These are phyloP conservation scores for Tethea ocularis DNA, from an alignment of 2,888 invertebrate species.

Conservation along the genomic window DNA sequence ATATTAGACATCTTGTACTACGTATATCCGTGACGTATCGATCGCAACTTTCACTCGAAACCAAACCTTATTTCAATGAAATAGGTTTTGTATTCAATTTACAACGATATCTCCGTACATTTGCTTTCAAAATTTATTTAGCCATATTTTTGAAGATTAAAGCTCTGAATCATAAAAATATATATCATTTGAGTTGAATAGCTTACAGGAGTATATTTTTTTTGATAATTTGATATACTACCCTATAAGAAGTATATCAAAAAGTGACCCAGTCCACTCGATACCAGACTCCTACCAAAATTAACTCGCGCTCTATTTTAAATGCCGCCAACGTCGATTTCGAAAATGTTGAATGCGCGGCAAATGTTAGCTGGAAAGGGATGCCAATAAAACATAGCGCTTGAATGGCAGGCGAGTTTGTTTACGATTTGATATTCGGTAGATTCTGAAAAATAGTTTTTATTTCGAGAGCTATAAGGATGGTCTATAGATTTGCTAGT, in stretches of 20 bases:
- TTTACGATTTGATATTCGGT: constrained; percentile 78
- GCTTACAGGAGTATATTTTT: constrained; percentile 50
- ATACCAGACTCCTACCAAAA: constrained; percentile 73
- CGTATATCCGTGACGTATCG: constrained; percentile 78
- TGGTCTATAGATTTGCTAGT: constrained; percentile 22
- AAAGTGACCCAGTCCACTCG: constrained; percentile 72
- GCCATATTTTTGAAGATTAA: constrained; percentile 52
- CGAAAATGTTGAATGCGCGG: constrained; percentile 79
- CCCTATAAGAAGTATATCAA: constrained; percentile 79
- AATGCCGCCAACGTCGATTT: constrained; percentile 81
- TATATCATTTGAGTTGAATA: constrained; percentile 33
- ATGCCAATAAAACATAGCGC: constrained; percentile 80
- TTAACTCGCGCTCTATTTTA: constrained; percentile 78
- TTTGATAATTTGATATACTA: constrained; percentile 45
- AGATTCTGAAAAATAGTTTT: constrained; percentile 74
- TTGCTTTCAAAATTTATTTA: constrained; percentile 68
- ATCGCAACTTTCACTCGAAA: constrained; percentile 30
- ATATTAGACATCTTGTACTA: constrained; percentile 67
- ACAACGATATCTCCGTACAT: constrained; percentile 58
- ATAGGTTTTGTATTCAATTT: constrained; percentile 38
- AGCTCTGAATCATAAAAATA: constrained; percentile 44
- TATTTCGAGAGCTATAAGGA: constrained; percentile 72
- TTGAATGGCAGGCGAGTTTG: constrained; percentile 75
- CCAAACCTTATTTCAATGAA: constrained; percentile 20
- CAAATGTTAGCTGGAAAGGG: constrained; percentile 78